Conservation (phyloP, 2,797 vertebrate genomes). For the Epinephelus awoara region DNA sequence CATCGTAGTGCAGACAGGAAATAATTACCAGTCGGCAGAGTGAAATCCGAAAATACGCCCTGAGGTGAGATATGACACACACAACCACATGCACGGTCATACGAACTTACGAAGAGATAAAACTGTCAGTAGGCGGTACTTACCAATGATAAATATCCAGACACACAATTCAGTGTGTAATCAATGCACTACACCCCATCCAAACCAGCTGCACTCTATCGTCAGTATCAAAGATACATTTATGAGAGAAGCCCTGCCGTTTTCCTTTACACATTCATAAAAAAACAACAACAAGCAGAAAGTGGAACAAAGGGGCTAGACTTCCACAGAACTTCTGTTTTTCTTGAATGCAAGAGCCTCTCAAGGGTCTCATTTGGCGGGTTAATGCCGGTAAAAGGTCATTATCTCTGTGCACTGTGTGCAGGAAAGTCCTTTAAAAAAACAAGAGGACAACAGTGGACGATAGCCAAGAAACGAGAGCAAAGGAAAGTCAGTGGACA, state of each 20-base stretch:
- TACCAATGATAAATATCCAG: slow-evolving; percentile 63
- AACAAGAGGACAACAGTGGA: slow-evolving; percentile 84
- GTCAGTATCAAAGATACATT: slow-evolving; percentile 40
- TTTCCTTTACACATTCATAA: slow-evolving; percentile 36
- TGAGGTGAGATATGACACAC: slow-evolving; percentile 18
- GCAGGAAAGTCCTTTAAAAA: slow-evolving; percentile 73
- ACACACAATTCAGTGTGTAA: slow-evolving; percentile 34
- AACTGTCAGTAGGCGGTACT: slow-evolving; percentile 56
- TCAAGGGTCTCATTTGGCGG: slow-evolving; percentile 78
- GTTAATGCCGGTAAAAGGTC: slow-evolving; percentile 56
- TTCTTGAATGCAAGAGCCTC: slow-evolving; percentile 63
- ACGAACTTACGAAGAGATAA: slow-evolving; percentile 8
- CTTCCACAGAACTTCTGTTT: slow-evolving; percentile 69
- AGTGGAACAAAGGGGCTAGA: slow-evolving; percentile 72
- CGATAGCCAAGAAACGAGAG: slow-evolving; percentile 71
- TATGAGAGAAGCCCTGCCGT: slow-evolving; percentile 44
- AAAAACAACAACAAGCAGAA: slow-evolving; percentile 54
- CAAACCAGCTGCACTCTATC: slow-evolving; percentile 29
- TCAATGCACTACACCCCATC: slow-evolving; percentile 29
- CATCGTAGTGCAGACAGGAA: slow-evolving; percentile 36
- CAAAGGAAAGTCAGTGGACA: slow-evolving; percentile 69
- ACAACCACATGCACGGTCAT: slow-evolving; percentile 14
- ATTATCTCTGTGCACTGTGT: slow-evolving; percentile 68
- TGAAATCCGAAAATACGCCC: slow-evolving; percentile 29
- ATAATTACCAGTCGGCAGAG: slow-evolving; percentile 20